A percentile compares a stretch with the other conserved stretches of the same genome.
Conservation (phyloP, 2,113 vertebrate genomes). For the Saccopteryx leptura region DNA sequence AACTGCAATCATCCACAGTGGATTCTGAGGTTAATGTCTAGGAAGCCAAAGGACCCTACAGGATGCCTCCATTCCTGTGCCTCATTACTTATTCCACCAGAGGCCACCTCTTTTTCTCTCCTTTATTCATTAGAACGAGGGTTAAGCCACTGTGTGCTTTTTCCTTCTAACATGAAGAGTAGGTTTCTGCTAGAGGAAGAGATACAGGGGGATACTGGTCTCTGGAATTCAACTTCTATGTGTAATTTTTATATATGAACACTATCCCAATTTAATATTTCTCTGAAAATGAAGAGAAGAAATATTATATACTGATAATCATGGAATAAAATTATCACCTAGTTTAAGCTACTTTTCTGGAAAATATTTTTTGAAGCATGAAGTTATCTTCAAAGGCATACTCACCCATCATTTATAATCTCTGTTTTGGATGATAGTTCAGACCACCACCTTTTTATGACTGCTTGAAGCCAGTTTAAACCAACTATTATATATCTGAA, state of each 20-base stretch:
- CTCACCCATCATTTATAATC: conserved; percentile 90
- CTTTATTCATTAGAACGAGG: neutral
- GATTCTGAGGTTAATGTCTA: conserved; percentile 31
- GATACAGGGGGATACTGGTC: neutral
- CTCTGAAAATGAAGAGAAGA: conserved; percentile 60
- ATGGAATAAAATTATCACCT: conserved; percentile 23
- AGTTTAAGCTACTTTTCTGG: conserved; percentile 31
- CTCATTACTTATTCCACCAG: neutral
- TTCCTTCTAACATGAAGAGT: conserved; percentile 37
- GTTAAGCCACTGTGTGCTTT: neutral
- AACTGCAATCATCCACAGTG: neutral
- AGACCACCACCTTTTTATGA: conserved; percentile 95
- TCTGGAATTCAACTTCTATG: conserved; percentile 51
- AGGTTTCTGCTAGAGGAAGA: neutral
- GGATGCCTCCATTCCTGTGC: neutral
- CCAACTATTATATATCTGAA: conserved; percentile 94
- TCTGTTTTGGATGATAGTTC: conserved; percentile 90
- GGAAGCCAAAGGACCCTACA: neutral
- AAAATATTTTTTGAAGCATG: neutral
- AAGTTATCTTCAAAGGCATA: conserved; percentile 74
- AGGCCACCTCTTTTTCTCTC: neutral
- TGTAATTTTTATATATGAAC: conserved; percentile 57
- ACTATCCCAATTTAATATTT: conserved; percentile 40
- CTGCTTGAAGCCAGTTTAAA: conserved; percentile 95
- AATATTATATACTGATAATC: conserved; percentile 7